Conservation (phyloP, 2,797 vertebrate species). For the Erethizon dorsatum region DNA sequence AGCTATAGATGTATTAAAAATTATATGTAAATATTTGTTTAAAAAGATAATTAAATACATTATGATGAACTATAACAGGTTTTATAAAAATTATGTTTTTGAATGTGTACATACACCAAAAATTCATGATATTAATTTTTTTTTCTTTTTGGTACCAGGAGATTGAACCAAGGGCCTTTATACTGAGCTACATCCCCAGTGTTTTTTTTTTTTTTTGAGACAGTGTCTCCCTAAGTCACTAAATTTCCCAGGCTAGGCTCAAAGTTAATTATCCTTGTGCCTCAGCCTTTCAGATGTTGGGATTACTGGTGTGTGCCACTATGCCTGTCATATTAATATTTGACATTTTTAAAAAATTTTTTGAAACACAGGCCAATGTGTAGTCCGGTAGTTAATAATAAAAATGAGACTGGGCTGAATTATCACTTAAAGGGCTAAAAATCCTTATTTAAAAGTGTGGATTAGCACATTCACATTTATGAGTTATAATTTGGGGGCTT, state of each 20-base stretch:
- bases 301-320: background rate
- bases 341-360: background rate
- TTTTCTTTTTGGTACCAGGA: background rate
- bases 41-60: conserved; percentile 37
- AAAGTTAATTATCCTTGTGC: background rate
- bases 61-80: background rate
- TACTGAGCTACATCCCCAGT: background rate
- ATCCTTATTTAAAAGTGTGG: background rate
- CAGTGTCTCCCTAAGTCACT: background rate
- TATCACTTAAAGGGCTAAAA: background rate
- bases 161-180: background rate
- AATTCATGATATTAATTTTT: conserved; percentile 27
- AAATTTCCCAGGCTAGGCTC: background rate
- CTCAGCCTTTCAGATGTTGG: background rate
- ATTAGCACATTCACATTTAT: background rate
- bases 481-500: background rate
- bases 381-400: background rate
- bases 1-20: background rate
- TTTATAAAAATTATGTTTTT: conserved; percentile 37
- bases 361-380: background rate
- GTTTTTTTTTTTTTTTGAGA: background rate
- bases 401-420: background rate
- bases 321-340: background rate
- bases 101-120: background rate
- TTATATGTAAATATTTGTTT: conserved; percentile 2